Evolutionary conservation across 2,113 vertebrate genomes (phyloP), one percentile per base, ranked within the genome.

Genomic region (Thunnus thynnus): DNA sequence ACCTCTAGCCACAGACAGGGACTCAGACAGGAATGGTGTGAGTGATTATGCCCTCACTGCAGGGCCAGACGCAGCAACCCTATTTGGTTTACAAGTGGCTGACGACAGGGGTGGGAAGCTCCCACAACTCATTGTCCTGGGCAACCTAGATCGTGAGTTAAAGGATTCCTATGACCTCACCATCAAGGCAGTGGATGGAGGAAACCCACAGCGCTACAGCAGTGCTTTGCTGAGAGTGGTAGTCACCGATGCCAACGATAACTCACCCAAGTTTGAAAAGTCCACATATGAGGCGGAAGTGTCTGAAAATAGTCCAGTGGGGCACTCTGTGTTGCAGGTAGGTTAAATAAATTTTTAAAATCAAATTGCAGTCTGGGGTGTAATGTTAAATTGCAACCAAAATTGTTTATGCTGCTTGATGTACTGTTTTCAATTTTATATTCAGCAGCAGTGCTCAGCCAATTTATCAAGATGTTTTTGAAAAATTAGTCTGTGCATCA

Each of bases 81-180:
- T 99, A 0, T 99, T 99, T 85, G 96, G 97, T 88, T 95, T 99
- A 83, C 98, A 99, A 88, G 97, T 99, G 74, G 97, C 97, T 0
- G 98, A 99, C 80, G 98, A 99, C 89, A 96, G 98, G 85, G 97
- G 96, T 0, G 99, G 97, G 89, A 99, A 98, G 91, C 94, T 97
- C 86, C 99, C 99, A 0, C 99, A 99, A 91, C 96, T 99, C 60
- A 98, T 99, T 0, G 98, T 99, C 78, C 96, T 98, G 91, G 99
- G 97, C 71, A 97, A 95, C 89, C 93, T 99, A 78, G 99, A 99
- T 90, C 93, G 99, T 0, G 99, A 99, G 89, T 94, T 97, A 84
- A 96, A 97, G 93, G 99, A 99, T 91, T 98, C 98, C 58, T 99
- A 99, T 0, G 99, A 99, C 70, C 96, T 99, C 83, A 99, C 96